phyloP scores from a whole-genome alignment of 2,888 invertebrate species.

The Tricholauxania praeusta region DNA sequence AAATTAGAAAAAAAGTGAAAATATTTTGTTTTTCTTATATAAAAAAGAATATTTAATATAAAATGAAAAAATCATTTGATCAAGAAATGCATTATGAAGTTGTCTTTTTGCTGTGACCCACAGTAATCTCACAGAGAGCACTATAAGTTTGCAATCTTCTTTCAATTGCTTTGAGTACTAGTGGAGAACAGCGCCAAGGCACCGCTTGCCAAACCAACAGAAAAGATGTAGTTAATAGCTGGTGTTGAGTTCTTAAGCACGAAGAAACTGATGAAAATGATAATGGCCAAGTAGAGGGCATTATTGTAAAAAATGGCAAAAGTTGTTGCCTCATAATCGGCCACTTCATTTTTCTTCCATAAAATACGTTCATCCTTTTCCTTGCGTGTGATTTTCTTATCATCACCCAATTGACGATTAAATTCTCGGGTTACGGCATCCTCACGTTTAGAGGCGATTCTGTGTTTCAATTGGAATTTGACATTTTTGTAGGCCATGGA shows the following conservation, averaged over 20 bases:
- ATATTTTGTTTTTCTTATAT: constrained; percentile 1
- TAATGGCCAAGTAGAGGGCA: constrained; percentile 91
- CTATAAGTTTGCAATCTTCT: neutral
- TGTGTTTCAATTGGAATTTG: constrained; percentile 97
- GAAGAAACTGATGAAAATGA: constrained; percentile 95
- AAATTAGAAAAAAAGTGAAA: constrained; percentile 8
- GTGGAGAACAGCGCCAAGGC: constrained; percentile 96
- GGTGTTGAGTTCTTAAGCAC: constrained; percentile 89
- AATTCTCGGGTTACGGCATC: constrained; percentile 92
- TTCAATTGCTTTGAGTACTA: constrained; percentile 67
- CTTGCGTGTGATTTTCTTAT: constrained; percentile 97
- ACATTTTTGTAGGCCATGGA: constrained; percentile 97
- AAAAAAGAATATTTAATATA: constrained; percentile 20
- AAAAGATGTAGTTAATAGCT: constrained; percentile 92
- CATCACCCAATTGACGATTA: constrained; percentile 86
- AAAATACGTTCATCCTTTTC: constrained; percentile 98
- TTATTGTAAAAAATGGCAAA: constrained; percentile 99
- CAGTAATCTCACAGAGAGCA: constrained; percentile 4
- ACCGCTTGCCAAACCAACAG: constrained; percentile 90
- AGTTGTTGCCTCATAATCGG: constrained; percentile 98
- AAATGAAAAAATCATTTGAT: neutral
- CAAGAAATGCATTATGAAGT: constrained; percentile 3
- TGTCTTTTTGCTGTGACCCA: constrained; percentile 8
- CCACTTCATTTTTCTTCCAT: constrained; percentile 99
- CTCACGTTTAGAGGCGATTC: constrained; percentile 90